Conservation (phyloP, 2,113 vertebrate species). For the Anser brachyrhynchus region DNA sequence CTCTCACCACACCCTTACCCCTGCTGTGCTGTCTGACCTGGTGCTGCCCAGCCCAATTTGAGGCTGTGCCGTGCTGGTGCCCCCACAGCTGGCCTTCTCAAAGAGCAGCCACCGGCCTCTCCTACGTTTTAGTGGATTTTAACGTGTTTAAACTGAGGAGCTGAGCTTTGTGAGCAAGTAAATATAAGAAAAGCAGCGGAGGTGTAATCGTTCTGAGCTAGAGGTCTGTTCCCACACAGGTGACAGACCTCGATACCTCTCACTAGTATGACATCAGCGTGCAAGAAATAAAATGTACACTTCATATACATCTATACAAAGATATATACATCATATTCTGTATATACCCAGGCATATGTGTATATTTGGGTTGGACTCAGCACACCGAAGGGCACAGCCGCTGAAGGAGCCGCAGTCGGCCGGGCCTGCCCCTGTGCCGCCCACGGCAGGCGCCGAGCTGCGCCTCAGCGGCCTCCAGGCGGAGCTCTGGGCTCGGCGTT, state of each 20-base stretch:
- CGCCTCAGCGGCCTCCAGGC: neutral
- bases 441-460: too few species aligned
- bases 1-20: rapidly evolving
- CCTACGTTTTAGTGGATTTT: neutral
- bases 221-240: neutral
- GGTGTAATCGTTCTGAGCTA: neutral
- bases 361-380: neutral
- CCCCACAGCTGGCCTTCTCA: neutral
- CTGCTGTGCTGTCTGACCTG: rapidly evolving
- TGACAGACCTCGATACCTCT: rapidly evolving
- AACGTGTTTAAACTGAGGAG: neutral
- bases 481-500: conserved; percentile 6
- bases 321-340: too few species aligned
- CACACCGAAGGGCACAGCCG: neutral
- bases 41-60: neutral
- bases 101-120: neutral
- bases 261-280: neutral
- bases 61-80: neutral
- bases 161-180: neutral
- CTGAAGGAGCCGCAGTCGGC: neutral
- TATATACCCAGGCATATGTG: too few species aligned
- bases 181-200: neutral
- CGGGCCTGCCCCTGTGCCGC: neutral
- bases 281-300: neutral
- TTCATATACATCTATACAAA: neutral